Evolutionary conservation across 2,888 invertebrate genomes (phyloP), one percentile per base, ranked within the genome.

Genomic region (Philereme transversata): DNA sequence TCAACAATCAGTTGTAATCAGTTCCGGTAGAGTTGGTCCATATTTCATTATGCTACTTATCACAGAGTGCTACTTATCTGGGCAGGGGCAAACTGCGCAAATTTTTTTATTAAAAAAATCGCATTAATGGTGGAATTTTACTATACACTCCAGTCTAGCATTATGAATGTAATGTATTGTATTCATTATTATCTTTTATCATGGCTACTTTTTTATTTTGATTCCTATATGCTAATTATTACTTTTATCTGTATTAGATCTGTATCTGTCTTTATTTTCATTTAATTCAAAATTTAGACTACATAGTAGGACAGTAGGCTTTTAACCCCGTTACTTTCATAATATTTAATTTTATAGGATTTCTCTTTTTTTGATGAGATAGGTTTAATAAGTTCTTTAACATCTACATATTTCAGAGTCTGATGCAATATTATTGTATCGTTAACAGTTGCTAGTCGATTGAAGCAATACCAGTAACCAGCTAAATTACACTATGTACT

Each of bases 41-140:
- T 62, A 71, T 70, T 69, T 63, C 52, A 75, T 66, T 61, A 61
- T 70, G 67, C 67, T 50, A 54, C 54, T 10, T 58, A 52, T 46
- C 45, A 35, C 35, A 45, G 35, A 10, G 52, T 5, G n/a, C 35
- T 56, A 62, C 43, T 49, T 63, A 66, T 66, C 64, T 52, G n/a
- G 36, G n/a, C 35, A 40, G 46, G 22, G 41, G 40, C 47, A 10
- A 68, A 71, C 68, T 73, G 73, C 79, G 79, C 75, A 78, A 71
- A 74, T 74, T 65, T 59, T 73, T 75, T 77, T 75, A 71, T 73
- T 76, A 73, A 68, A 67, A 56, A 65, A 48, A 53, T 46, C 52
- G 64, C 51, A 52, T 47, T 60, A 51, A 48, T 48, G 5, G 38
- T 44, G 55, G 60, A 64, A 63, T 22, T 58, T 61, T 60, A 57